Base-by-base conservation (phyloP, 2,888 invertebrate genomes). In the Plebejus melissa region DNA sequence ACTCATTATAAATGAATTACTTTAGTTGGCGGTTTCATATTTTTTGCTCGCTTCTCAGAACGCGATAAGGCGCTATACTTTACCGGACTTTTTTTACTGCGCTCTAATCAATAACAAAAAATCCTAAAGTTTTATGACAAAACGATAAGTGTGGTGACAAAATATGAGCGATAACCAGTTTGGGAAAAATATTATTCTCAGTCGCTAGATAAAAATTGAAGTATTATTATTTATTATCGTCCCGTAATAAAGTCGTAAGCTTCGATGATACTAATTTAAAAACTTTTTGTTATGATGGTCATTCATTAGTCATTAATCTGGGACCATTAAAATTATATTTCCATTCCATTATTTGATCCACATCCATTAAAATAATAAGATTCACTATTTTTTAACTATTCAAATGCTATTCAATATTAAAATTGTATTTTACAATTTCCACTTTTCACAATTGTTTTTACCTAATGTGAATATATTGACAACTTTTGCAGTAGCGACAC, bases 31-130 rank as follows among this genome's bases (percentile, higher is more conserved):
- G 82, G 81, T 80, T 84, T 78, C 77, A 76, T 77, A 82, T 83
- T 84, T 87, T 84, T 84, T 82, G 82, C 82, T 76, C 77, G 76
- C 36, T 90, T 90, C 90, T 86, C 76, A 60, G 79, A 77, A 28
- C 70, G 41, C 60, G 78, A 79, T 79, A 79, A 76, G 71, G 60
- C 22, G 74, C 65, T 74, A 54, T 75, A 69, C n/a, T 46, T 32
- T 71, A 80, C 82, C 80, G 82, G 83, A 83, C 81, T 79, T 79
- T 82, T 82, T 84, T 85, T 85, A 82, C 85, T 85, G 86, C 85
- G 75, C 54, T 69, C 75, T 46, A 41, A 70, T 76, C n/a, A 28
- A 41, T 16, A 16, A 65, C 65, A 65, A 65, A 65, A 65, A 65
- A 70, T 70, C n/a, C 41, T 41, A 70, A 60, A 70, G 70, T 70